phyloP scores from a whole-genome alignment of 2,888 invertebrate species.

The Drosophila eohydei region DNA sequence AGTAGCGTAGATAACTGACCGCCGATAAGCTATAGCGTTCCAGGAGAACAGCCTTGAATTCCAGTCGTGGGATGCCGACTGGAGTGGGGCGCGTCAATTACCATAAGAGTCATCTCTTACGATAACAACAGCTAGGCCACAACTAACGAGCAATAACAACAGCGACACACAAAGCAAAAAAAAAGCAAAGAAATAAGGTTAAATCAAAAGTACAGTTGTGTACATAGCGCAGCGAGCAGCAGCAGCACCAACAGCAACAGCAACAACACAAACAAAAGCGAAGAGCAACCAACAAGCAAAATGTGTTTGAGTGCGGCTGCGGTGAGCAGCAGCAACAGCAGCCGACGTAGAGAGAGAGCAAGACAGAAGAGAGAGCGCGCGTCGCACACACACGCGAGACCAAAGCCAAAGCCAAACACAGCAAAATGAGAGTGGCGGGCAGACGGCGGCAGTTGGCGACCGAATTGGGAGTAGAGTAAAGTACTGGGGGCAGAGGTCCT shows the following conservation, averaged over 20 bases:
- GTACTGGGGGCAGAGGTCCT: conserved; percentile 3
- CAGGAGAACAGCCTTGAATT: conserved; percentile 34
- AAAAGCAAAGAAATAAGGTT: conserved; percentile 81
- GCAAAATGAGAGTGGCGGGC: conserved; percentile 53
- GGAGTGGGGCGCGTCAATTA: conserved; percentile 21
- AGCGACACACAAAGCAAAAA: conserved; percentile 50
- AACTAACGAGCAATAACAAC: conserved; percentile 44
- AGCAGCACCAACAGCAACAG: conserved; percentile 59
- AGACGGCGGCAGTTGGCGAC: conserved; percentile 60
- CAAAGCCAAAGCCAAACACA: conserved; percentile 53
- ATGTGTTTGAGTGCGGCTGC: conserved; percentile 76
- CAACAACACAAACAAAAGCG: conserved; percentile 75
- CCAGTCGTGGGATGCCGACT: conserved; percentile 6
- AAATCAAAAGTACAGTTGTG: conserved; percentile 84
- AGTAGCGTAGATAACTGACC: conserved; percentile 30
- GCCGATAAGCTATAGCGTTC: conserved; percentile 30
- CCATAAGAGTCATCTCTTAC: conserved; percentile 48
- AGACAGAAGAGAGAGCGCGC: conserved; percentile 63
- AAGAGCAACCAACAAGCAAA: conserved; percentile 75
- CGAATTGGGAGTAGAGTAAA: conserved; percentile 44
- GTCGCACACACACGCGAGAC: conserved; percentile 74
- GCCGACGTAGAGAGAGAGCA: conserved; percentile 46
- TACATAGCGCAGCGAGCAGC: conserved; percentile 78
- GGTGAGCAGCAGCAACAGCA: conserved; percentile 59
- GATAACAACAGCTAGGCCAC: conserved; percentile 38